Percentiles rank a stretch among this genome's conserved stretches.
Evolutionary conservation across 2,888 invertebrate species (phyloP).

Genomic region (Graphium colonna): DNA sequence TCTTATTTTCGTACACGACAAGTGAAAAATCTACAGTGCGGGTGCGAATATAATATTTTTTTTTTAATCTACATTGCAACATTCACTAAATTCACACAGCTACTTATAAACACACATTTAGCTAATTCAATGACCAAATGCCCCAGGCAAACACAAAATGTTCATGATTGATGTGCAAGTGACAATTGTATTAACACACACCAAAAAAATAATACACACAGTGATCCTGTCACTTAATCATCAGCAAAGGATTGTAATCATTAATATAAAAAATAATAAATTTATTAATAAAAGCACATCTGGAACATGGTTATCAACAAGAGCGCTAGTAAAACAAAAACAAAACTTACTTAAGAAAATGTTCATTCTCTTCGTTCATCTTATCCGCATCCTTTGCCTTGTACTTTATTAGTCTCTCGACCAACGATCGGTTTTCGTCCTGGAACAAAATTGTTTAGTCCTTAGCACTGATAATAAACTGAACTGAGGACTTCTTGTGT

Average conservation of each 20-base stretch:
- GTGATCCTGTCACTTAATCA: too few relatives aligned
- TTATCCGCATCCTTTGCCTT: conserved; percentile 97
- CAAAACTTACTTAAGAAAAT: conserved; percentile 88
- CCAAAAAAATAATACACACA: not conserved
- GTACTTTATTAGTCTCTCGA: conserved; percentile 93
- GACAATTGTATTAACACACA: not conserved
- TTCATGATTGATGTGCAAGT: conserved; percentile 23
- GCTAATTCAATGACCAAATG: conserved; percentile 43
- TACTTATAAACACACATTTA: conserved; percentile 35
- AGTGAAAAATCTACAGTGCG: conserved; percentile 46
- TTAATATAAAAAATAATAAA: conserved; percentile 3
- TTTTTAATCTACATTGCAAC: conserved; percentile 31
- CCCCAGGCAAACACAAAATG: conserved; percentile 35
- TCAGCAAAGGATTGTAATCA: not conserved
- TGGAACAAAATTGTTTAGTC: conserved; percentile 65
- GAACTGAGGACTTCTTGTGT: too few relatives aligned
- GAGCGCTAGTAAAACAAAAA: conserved; percentile 12
- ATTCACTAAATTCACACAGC: conserved; percentile 50
- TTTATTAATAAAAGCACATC: conserved; percentile 32
- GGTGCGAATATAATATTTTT: conserved; percentile 43
- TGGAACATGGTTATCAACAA: conserved; percentile 25
- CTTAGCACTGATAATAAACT: too few relatives aligned
- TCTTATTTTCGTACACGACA: conserved; percentile 31
- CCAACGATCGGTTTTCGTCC: conserved; percentile 92
- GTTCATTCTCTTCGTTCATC: conserved; percentile 98